Evolutionary conservation across 2,888 invertebrate genomes (phyloP).

Genomic region (Lysandra coridon): DNA sequence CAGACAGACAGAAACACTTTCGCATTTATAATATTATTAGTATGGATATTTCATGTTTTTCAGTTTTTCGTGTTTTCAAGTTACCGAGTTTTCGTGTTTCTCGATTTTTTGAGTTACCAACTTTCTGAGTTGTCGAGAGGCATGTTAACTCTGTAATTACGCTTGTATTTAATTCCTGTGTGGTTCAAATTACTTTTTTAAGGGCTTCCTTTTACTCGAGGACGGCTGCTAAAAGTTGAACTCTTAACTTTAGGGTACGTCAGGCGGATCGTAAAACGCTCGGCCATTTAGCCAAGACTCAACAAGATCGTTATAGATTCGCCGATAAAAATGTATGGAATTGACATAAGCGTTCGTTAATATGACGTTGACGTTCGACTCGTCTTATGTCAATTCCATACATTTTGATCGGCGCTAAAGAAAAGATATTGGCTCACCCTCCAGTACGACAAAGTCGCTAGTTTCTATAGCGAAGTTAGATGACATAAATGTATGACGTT

Average conservation of each 20-base stretch:
- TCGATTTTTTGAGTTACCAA: not conserved
- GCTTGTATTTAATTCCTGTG: conserved; percentile 16
- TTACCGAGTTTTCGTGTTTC: not conserved
- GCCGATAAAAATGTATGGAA: too few relatives aligned
- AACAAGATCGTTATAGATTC: too few relatives aligned
- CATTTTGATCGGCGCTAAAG: too few relatives aligned
- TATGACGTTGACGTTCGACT: too few relatives aligned
- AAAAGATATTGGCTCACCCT: too few relatives aligned
- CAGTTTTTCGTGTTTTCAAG: not conserved
- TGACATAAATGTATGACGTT: too few relatives aligned
- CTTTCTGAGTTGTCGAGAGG: not conserved
- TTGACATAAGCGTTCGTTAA: too few relatives aligned
- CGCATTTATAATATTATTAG: not conserved
- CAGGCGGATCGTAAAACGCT: not conserved
- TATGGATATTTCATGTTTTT: not conserved
- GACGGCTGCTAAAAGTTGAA: not conserved
- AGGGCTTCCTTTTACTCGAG: not conserved
- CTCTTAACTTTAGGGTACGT: not conserved
- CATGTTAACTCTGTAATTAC: not conserved
- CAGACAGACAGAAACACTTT: too few relatives aligned
- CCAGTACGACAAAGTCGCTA: too few relatives aligned
- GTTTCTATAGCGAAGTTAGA: too few relatives aligned
- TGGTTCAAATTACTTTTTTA: conserved; percentile 24
- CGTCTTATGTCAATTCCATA: too few relatives aligned
- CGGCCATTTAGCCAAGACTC: not conserved